Evolutionary conservation across 2,888 invertebrate genomes (phyloP), one percentile per base, ranked within the genome.

Genomic region (Cyclophora punctaria): DNA sequence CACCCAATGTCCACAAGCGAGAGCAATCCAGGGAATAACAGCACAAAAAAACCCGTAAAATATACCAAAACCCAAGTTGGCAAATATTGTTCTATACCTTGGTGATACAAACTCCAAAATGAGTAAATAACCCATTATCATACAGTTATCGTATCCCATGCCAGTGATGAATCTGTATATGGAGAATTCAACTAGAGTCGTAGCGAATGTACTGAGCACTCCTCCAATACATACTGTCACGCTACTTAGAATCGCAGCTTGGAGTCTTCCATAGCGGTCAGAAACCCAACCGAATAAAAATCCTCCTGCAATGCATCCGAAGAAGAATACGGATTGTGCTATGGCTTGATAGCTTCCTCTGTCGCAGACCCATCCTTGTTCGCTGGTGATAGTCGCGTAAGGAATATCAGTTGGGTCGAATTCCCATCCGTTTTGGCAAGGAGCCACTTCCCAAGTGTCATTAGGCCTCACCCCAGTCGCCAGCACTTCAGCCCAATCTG

Each of bases 361-460:
- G 3, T 75, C 73, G 44, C 78, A 79, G 2, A 79, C 78, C 78
- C 78, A 79, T 55, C 65, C 75, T 35, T 71, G 50, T 34, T 78
- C 76, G 51, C 75, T 79, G 5, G 74, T 67, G 53, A 77, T 72
- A 2, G 78, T 79, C 7, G 73, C 66, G 49, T 79, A 79, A 1
- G 78, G 78, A 61, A 79, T 77, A 49, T 78, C 78, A 34, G 69
- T 67, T 58, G 63, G 62, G 49, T 78, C 71, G 42, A 73, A 78
- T 53, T 79, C 78, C 78, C 78, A 79, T 48, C 78, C 78, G 49
- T 72, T 47, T 60, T 66, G 63, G 59, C 78, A 78, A 4, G 70
- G 60, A 35, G 63, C 59, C 7, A 59, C 70, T 7, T 46, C 58
- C 78, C 78, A 78, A 3, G 66, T 62, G n/a, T 53, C 48, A 50